phyloP scores from a whole-genome alignment of 2,888 invertebrate species.

The Entomobrya multifasciata region DNA sequence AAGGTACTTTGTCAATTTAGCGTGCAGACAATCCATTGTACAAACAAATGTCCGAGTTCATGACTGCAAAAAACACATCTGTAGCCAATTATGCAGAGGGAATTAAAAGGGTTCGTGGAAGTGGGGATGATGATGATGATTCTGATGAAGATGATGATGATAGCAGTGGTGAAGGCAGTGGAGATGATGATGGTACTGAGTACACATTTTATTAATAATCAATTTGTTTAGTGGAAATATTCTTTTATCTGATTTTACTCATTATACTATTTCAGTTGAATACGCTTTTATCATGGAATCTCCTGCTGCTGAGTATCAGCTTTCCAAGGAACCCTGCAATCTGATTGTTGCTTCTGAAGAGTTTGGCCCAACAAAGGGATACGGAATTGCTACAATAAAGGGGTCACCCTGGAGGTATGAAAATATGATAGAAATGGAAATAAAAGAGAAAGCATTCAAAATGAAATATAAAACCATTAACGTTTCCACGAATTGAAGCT shows the following conservation, averaged over 20 bases:
- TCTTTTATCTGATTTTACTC: not conserved
- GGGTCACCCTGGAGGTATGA: constrained; percentile 74
- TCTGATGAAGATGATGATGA: constrained; percentile 54
- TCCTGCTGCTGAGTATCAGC: constrained; percentile 89
- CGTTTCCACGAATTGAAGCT: too few species aligned
- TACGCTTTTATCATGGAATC: constrained; percentile 88
- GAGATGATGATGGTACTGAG: constrained; percentile 46
- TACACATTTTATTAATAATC: not conserved
- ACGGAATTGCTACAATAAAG: constrained; percentile 74
- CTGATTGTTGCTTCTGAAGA: constrained; percentile 93
- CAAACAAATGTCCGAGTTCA: constrained; percentile 96
- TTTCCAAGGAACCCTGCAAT: constrained; percentile 94
- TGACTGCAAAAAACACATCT: constrained; percentile 92
- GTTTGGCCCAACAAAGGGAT: constrained; percentile 74
- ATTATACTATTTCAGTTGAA: constrained; percentile 85
- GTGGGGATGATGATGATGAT: constrained; percentile 54
- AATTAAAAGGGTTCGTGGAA: constrained; percentile 87
- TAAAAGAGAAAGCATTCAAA: too few species aligned
- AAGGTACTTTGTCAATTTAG: constrained; percentile 82
- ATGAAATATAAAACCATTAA: too few species aligned
- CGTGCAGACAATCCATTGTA: constrained; percentile 92
- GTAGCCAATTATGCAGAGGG: constrained; percentile 91
- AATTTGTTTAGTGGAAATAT: not conserved
- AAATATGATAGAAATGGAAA: too few species aligned
- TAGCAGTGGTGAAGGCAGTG: constrained; percentile 27